Evolutionary conservation across 2,888 invertebrate genomes (phyloP), one percentile per base, ranked within the genome.

Genomic region (Gastracanthus pulcherrimus): DNA sequence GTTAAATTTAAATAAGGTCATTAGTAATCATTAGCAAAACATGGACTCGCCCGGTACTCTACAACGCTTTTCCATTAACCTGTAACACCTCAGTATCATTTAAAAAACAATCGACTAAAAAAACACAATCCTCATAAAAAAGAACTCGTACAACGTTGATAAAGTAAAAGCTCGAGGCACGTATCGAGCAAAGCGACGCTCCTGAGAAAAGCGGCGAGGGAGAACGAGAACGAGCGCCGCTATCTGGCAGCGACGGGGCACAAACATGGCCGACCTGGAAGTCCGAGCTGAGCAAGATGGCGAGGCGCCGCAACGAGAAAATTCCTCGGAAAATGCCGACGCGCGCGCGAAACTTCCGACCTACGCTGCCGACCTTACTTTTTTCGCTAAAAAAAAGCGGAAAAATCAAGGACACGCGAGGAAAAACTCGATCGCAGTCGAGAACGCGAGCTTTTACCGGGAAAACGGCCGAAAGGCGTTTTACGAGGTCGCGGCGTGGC

Each of bases 281-380:
- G 87, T 88, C 87, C 87, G 85, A 84, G 87, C 87, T 87, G 87
- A 87, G 86, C 90, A 91, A 91, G 86, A 91, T 91, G 91, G 91
- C 91, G 90, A 88, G 69, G 45, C 26, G 31, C 2, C 26, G 26
- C 19, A 11, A 31, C 36, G 70, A 71, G 76, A 72, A 80, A 82
- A 72, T 74, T 80, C 67, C 7, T 48, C 23, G 64, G 75, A 36
- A 74, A 76, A 74, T 45, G 36, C 11, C 6, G 7, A 0, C 6
- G 9, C 19, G 23, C n/a, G n/a, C n/a, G 31, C 60, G n/a, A 4
- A 7, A 51, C n/a, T 23, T n/a, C n/a, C n/a, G n/a, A n/a, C n/a
- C n/a, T n/a, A n/a, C n/a, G n/a, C n/a, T n/a, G n/a, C n/a, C n/a
- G 19, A 19, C 19, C 51, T 23, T 2, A 51, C 19, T 51, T 55